Base-by-base conservation (phyloP, 2,113 vertebrate genomes). In the Oxyura jamaicensis region DNA sequence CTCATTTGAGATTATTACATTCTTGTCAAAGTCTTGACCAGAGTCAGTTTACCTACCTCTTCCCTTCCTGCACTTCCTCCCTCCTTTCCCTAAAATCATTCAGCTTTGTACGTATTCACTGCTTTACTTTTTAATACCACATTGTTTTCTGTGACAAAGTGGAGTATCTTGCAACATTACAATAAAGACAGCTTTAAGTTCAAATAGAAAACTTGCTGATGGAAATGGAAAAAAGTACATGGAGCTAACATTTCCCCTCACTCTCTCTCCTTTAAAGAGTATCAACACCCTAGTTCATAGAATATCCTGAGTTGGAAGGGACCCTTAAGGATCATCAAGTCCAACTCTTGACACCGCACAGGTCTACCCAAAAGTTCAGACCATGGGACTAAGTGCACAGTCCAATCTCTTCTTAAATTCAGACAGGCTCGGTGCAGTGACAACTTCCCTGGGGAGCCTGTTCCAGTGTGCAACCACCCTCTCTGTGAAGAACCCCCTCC, bases 1-100 rank as follows among this genome's bases (percentile, higher is more conserved):
- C 71, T 96, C 82, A 91, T 94, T 88, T 94, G 80, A 95, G 67
- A 88, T 86, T 93, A 96, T 88, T 92, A 92, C 39, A 60, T 69
- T 94, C 92, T 56, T 68, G 58, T 86, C 83, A 90, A 95, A 95
- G 91, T 83, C 78, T 87, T 90, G 86, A 93, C 87, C 60, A 71
- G 33, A 94, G 59, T 84, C 67, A 92, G 86, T 83, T 93, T 87
- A 91, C 67, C 36, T 55, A 63, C 22, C 21, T 93, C 35, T 20
- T 81, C 59, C 42, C 29, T 75, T 93, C 39, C 19, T 63, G 11
- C 50, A 31, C 26, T 73, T 86, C 63, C 58, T 55, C 48, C 44
- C 33, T 68, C 19, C 29, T 86, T 55, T n/a, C 46, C 68, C 77
- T 82, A 16, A 83, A 94, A 50, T 35, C 28, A 60, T 44, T 68